phyloP scores from a whole-genome alignment of 2,113 vertebrate species.

The Brachyhypopomus gauderio region DNA sequence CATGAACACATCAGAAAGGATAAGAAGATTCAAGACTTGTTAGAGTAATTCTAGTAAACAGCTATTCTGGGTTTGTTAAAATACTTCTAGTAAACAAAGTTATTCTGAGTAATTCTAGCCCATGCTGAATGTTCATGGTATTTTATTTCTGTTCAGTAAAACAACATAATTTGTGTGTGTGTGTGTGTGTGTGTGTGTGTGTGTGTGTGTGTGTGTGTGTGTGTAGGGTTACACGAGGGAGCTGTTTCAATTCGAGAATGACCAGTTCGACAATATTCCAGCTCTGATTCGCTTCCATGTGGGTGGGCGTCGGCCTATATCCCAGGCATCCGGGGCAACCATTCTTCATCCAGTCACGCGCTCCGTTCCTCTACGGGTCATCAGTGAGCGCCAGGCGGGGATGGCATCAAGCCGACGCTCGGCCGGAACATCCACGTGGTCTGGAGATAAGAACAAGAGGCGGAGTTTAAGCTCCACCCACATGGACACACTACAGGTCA shows the following conservation, averaged over 20 bases:
- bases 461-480: conserved; percentile 69
- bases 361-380: conserved; percentile 73
- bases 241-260: conserved; percentile 87
- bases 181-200: not conserved
- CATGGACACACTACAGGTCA: conserved; percentile 48
- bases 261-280: conserved; percentile 82
- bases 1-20: too few relatives aligned
- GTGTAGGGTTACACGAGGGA: conserved; percentile 76
- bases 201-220: conserved; percentile 36
- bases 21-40: too few relatives aligned
- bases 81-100: too few relatives aligned
- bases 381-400: conserved; percentile 64
- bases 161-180: not conserved
- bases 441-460: conserved; percentile 64
- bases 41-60: too few relatives aligned
- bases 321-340: conserved; percentile 78
- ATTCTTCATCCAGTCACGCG: conserved; percentile 79
- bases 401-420: conserved; percentile 21
- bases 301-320: conserved; percentile 73
- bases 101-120: too few relatives aligned
- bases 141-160: too few relatives aligned
- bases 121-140: too few relatives aligned
- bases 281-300: conserved; percentile 82
- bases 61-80: too few relatives aligned
- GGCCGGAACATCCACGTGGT: not conserved